phyloP scores from a whole-genome alignment of 2,888 invertebrate genomes.

The Parnassius apollo region DNA sequence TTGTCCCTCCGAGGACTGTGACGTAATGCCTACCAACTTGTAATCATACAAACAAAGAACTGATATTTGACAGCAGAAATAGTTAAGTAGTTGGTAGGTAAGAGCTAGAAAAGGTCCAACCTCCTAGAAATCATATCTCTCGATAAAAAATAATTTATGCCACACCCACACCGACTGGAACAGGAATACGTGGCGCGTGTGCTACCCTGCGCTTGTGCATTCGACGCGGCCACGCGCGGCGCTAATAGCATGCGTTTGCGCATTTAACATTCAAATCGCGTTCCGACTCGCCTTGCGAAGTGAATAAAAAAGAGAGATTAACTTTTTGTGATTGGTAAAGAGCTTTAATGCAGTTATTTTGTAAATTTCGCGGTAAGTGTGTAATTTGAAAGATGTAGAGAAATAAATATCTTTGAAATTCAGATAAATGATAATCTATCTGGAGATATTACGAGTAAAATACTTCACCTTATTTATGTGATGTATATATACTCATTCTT shows the following conservation, averaged over 20 bases:
- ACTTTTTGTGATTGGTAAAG: conserved; percentile 27
- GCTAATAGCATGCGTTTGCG: conserved; percentile 25
- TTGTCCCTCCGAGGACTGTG: too few species aligned
- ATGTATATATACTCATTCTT: too few species aligned
- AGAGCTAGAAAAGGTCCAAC: too few species aligned
- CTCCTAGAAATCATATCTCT: neutral
- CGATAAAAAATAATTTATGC: neutral
- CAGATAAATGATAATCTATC: too few species aligned
- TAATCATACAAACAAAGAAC: too few species aligned
- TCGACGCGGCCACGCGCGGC: conserved; percentile 27
- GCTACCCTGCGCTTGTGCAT: conserved; percentile 29
- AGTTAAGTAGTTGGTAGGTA: too few species aligned
- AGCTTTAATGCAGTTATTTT: conserved; percentile 33
- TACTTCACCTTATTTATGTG: too few species aligned
- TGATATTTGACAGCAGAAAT: too few species aligned
- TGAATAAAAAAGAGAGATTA: conserved; percentile 31
- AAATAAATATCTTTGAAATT: neutral
- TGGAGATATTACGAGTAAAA: too few species aligned
- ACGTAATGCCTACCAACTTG: too few species aligned
- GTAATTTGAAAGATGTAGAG: conserved; percentile 8
- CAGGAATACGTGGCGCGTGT: conserved; percentile 9
- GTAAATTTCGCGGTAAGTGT: conserved; percentile 31
- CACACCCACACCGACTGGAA: neutral
- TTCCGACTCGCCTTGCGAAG: conserved; percentile 23
- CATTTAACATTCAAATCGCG: conserved; percentile 28